These are phyloP conservation scores for Caenorhabditis japonica DNA, from an alignment of 2,888 invertebrate species.

Conservation along the genomic window DNA sequence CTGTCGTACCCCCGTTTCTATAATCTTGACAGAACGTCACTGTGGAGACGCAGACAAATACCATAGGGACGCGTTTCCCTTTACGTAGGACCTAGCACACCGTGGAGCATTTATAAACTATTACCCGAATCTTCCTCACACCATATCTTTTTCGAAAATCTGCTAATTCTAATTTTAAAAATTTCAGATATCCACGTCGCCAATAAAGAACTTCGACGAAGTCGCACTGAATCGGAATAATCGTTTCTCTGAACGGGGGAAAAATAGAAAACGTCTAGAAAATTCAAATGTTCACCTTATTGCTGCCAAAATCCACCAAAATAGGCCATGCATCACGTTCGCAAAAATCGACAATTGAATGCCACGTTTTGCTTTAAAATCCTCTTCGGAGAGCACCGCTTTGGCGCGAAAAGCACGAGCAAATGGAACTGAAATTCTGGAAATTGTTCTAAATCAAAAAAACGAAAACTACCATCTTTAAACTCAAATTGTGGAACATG, in stretches of 20 bases:
- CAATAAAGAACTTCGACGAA: background rate
- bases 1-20: no score
- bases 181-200: conserved; percentile 11
- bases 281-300: no score
- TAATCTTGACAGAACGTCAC: no score
- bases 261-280: no score
- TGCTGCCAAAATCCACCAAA: conserved; percentile 13
- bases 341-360: conserved; percentile 11
- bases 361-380: conserved; percentile 2
- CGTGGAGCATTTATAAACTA: no score
- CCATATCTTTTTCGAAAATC: conserved; percentile 8
- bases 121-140: background rate
- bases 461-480: conserved; percentile 31
- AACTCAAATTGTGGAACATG: conserved; percentile 1
- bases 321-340: conserved; percentile 5
- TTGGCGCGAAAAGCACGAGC: conserved; percentile 16
- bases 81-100: no score
- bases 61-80: no score
- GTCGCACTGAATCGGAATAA: background rate
- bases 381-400: background rate
- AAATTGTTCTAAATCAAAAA: no score
- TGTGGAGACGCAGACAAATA: no score
- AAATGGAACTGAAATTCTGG: conserved; percentile 19
- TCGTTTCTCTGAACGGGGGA: conserved; percentile 4
- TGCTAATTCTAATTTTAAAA: conserved; percentile 3